Conservation (phyloP, 2,888 invertebrate genomes). For the Falcaria lacertinaria region DNA sequence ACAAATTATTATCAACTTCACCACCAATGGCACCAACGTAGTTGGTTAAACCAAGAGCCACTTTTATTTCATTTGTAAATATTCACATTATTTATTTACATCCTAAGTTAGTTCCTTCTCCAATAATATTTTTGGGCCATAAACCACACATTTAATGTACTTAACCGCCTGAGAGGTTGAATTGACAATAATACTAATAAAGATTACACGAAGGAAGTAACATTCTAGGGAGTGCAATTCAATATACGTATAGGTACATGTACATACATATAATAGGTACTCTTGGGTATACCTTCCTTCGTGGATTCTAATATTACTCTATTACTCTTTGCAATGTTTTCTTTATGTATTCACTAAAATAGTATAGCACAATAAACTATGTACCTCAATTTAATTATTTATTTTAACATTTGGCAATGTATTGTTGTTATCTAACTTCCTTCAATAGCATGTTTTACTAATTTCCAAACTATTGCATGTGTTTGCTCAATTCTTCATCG, state of each 20-base stretch:
- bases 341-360: conserved; percentile 45
- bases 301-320: conserved; percentile 30
- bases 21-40: too few species aligned
- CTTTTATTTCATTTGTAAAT: too few species aligned
- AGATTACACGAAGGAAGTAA: conserved; percentile 30
- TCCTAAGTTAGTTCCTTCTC: too few species aligned
- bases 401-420: conserved; percentile 28
- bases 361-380: too few species aligned
- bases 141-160: too few species aligned
- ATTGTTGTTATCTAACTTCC: conserved; percentile 40
- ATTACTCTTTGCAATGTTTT: conserved; percentile 78
- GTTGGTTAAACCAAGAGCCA: too few species aligned
- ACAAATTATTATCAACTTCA: too few species aligned
- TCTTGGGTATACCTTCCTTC: conserved; percentile 30
- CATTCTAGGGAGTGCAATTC: too few species aligned
- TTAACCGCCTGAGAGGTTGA: too few species aligned
- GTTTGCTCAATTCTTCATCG: conserved; percentile 28
- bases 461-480: conserved; percentile 43
- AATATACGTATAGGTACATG: not conserved
- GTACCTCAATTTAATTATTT: conserved; percentile 18
- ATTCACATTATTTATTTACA: too few species aligned
- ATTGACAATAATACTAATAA: not conserved
- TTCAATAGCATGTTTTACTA: conserved; percentile 51
- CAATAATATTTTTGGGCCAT: too few species aligned
- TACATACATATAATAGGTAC: conserved; percentile 15